These are phyloP conservation scores for Tylochromis polylepis DNA, from an alignment of 2,113 vertebrate species.

Conservation along the genomic window DNA sequence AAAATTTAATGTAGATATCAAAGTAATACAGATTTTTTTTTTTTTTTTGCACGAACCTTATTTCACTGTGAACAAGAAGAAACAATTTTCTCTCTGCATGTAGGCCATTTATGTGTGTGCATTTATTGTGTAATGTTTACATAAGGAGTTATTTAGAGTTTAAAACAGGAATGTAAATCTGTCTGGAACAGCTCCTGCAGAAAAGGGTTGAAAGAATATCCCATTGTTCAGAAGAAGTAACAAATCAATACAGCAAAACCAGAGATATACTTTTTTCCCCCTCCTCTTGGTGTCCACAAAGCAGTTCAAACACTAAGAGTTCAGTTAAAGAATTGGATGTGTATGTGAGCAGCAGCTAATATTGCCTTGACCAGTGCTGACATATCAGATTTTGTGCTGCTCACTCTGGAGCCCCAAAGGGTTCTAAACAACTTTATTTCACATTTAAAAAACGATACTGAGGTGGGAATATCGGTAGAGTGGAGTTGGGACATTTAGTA, in stretches of 20 bases:
- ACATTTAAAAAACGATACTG: not conserved
- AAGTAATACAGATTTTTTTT: not conserved
- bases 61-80: not conserved
- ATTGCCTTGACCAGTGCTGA: not conserved
- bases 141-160: not conserved
- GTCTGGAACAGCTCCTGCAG: not conserved
- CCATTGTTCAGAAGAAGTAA: not conserved
- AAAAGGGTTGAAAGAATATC: not conserved
- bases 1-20: not conserved
- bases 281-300: not conserved
- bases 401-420: not conserved
- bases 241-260: not conserved
- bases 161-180: not conserved
- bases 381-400: not conserved
- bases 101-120: fast-evolving
- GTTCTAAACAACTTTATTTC: not conserved
- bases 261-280: not conserved
- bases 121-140: not conserved
- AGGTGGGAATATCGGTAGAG: not conserved
- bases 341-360: not conserved
- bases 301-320: not conserved
- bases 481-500: not conserved
- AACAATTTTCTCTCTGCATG: too few species aligned
- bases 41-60: not conserved
- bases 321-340: not conserved